Evolutionary conservation across 2,888 invertebrate species (phyloP).

Genomic region (Drosophila mimica): DNA sequence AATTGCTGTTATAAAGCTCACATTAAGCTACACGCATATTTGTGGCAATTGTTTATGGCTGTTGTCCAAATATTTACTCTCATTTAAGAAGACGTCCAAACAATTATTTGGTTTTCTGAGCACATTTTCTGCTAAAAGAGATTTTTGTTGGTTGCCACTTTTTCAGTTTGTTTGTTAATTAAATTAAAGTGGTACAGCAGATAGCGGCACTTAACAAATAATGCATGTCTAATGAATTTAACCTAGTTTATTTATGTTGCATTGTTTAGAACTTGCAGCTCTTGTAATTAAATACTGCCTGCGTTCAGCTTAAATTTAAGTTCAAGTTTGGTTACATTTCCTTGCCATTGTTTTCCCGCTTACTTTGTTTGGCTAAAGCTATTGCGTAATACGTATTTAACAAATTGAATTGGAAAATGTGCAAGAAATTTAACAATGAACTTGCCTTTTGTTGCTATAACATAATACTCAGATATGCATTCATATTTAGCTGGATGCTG

Average conservation of each 20-base stretch:
- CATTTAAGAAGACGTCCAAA: constrained; percentile 23
- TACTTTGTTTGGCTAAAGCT: background rate
- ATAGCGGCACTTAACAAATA: constrained; percentile 26
- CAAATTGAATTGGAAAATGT: background rate
- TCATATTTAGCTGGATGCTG: background rate
- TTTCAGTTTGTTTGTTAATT: constrained; percentile 52
- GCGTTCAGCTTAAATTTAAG: background rate
- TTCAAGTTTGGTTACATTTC: background rate
- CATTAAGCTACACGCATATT: constrained; percentile 43
- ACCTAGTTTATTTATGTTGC: constrained; percentile 52
- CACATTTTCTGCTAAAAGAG: constrained; percentile 5
- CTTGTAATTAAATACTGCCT: background rate
- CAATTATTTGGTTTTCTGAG: constrained; percentile 7
- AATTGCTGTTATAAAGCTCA: constrained; percentile 9
- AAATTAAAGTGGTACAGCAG: constrained; percentile 48
- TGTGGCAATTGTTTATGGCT: constrained; percentile 32
- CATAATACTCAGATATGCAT: background rate
- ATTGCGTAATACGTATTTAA: background rate
- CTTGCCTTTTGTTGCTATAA: background rate
- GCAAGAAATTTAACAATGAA: background rate
- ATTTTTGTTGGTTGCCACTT: constrained; percentile 15
- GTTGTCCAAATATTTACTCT: constrained; percentile 63
- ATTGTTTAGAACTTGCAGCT: constrained; percentile 28
- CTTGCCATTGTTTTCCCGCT: background rate
- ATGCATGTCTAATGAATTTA: constrained; percentile 64